Percentiles rank a stretch among this genome's conserved stretches.
Evolutionary conservation across 2,797 vertebrate species (phyloP).

Genomic region (Poliocrania exsul): DNA sequence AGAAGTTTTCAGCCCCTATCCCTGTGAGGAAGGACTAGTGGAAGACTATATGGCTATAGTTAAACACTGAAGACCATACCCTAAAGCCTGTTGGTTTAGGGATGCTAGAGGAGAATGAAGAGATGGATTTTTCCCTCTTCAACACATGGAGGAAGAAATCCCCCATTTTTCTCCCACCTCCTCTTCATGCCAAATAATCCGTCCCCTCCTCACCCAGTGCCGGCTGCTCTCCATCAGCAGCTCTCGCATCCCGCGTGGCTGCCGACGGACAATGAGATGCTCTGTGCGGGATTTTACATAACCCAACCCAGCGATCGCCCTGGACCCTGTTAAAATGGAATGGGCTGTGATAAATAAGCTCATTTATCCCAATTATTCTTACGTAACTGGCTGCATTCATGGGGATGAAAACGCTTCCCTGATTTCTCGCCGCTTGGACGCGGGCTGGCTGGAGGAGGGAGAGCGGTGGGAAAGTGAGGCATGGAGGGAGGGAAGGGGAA

Average conservation of each 20-base stretch:
- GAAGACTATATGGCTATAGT: background rate
- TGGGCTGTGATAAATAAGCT: slow-evolving; percentile 49
- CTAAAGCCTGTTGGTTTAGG: background rate
- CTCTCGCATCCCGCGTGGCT: background rate
- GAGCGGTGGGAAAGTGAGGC: background rate
- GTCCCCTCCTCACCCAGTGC: background rate
- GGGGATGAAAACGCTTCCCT: slow-evolving; percentile 44
- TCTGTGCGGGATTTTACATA: slow-evolving; percentile 58
- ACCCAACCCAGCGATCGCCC: background rate
- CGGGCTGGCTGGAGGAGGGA: slow-evolving; percentile 12
- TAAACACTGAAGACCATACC: background rate
- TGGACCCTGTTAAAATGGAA: slow-evolving; percentile 10
- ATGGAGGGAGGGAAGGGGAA: background rate
- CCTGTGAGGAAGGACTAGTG: background rate
- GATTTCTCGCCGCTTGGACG: background rate
- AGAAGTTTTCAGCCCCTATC: background rate
- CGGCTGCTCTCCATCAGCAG: background rate
- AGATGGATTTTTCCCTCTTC: background rate
- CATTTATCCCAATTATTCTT: slow-evolving; percentile 67
- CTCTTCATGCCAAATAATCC: background rate
- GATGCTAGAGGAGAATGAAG: background rate
- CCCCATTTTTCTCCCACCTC: background rate
- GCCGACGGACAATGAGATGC: background rate
- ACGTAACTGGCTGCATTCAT: slow-evolving; percentile 48
- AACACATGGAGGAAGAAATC: background rate